phyloP scores from a whole-genome alignment of 1,140 invertebrate genomes.

The Drosophila subobscura region DNA sequence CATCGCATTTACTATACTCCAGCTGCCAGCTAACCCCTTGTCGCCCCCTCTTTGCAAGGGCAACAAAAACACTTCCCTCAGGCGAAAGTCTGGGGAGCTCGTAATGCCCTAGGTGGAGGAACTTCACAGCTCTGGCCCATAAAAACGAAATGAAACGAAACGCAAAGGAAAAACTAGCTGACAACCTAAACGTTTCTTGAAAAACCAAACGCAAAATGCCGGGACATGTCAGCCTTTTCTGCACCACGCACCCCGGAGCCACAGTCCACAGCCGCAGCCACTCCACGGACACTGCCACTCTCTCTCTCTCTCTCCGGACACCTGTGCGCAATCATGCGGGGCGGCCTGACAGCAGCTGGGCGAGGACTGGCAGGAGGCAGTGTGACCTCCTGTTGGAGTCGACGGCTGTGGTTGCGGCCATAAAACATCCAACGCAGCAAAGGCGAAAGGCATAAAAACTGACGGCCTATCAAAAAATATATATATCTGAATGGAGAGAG shows the following conservation, averaged over 20 bases:
- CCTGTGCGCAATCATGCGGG: slow-evolving; percentile 75
- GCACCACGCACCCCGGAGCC: background rate
- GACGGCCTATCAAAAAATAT: slow-evolving; percentile 79
- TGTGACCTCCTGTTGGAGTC: slow-evolving; percentile 46
- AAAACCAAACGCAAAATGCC: slow-evolving; percentile 74
- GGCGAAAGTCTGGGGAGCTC: slow-evolving; percentile 42
- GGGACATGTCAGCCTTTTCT: slow-evolving; percentile 55
- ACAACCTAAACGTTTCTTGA: slow-evolving; percentile 79
- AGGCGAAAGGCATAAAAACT: slow-evolving; percentile 72
- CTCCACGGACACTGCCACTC: background rate
- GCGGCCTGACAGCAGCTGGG: slow-evolving; percentile 64
- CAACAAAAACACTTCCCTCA: slow-evolving; percentile 56
- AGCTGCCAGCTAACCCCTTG: slow-evolving; percentile 16
- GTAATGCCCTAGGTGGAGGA: slow-evolving; percentile 37
- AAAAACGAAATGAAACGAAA: slow-evolving; percentile 35
- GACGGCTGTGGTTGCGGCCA: slow-evolving; percentile 75
- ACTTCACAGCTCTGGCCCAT: slow-evolving; percentile 10
- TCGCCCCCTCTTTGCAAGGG: slow-evolving; percentile 12
- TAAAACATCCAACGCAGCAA: slow-evolving; percentile 59
- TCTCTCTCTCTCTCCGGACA: slow-evolving; percentile 26
- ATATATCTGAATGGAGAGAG: slow-evolving; percentile 38
- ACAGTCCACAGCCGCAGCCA: background rate
- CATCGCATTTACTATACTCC: slow-evolving; percentile 52
- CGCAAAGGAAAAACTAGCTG: slow-evolving; percentile 63
- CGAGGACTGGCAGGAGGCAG: slow-evolving; percentile 28